phyloP scores from a whole-genome alignment of 2,113 vertebrate genomes.

The Mastomys coucha region DNA sequence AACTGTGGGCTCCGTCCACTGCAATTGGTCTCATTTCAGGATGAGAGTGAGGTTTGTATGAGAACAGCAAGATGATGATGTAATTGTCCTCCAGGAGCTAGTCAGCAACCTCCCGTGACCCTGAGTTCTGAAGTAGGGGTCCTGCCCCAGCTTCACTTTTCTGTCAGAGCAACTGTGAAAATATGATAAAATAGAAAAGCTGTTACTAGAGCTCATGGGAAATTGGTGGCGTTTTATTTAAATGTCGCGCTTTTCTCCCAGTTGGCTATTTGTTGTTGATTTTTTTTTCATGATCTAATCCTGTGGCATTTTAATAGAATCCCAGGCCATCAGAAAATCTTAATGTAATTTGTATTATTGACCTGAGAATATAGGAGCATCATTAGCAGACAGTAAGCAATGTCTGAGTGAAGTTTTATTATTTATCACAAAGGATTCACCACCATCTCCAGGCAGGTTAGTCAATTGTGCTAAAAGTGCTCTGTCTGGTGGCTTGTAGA shows the following conservation, averaged over 20 bases:
- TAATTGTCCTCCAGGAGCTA: constrained; percentile 66
- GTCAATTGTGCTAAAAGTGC: constrained; percentile 52
- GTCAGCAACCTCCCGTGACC: not conserved
- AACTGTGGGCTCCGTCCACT: not conserved
- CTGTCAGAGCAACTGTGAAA: constrained; percentile 59
- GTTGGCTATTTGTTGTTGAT: constrained; percentile 27
- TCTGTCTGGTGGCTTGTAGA: constrained; percentile 18
- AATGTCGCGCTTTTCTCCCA: constrained; percentile 52
- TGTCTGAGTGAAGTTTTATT: constrained; percentile 68
- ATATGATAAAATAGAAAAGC: constrained; percentile 58
- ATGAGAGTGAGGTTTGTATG: constrained; percentile 69
- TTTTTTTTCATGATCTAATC: constrained; percentile 51
- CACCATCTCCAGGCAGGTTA: constrained; percentile 25
- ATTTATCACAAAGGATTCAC: constrained; percentile 68
- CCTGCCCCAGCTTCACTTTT: constrained; percentile 53
- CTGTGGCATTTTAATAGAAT: constrained; percentile 68
- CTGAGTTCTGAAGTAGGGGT: constrained; percentile 44
- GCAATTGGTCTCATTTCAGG: constrained; percentile 66
- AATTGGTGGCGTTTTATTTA: constrained; percentile 74
- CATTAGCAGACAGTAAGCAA: constrained; percentile 61
- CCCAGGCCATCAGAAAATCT: constrained; percentile 62
- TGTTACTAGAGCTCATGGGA: constrained; percentile 61
- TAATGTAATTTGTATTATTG: constrained; percentile 69
- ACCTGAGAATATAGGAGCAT: constrained; percentile 59
- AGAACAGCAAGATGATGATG: constrained; percentile 39